Percentiles rank a stretch among this genome's conserved stretches.
Evolutionary conservation across 1,140 invertebrate species (phyloP).

Genomic region (Cataglyphis hispanica): DNA sequence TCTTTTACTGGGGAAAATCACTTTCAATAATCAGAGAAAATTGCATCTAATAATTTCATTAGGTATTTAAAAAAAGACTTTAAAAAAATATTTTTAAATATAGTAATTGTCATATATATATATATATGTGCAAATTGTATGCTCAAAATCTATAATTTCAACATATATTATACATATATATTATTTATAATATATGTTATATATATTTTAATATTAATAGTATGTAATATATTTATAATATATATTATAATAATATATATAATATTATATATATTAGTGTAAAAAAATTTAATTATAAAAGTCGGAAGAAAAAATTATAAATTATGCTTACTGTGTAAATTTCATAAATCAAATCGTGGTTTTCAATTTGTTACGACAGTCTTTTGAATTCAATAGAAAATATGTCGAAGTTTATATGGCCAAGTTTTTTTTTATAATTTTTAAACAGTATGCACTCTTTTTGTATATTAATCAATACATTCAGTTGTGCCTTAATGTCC

Average conservation of each 20-base stretch:
- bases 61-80: conserved; percentile 10
- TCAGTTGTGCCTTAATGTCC: conserved; percentile 1
- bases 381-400: conserved; percentile 18
- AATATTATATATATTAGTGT: not conserved
- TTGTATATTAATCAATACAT: conserved; percentile 46
- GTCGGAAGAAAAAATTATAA: not conserved
- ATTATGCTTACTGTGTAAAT: not conserved
- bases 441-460: not conserved
- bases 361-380: not conserved
- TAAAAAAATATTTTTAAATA: conserved; percentile 8
- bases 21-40: not conserved
- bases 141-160: not conserved
- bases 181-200: not conserved
- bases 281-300: conserved; percentile 8
- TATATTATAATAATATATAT: too few species aligned
- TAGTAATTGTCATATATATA: not conserved
- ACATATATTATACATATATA: not conserved
- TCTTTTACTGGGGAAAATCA: not conserved
- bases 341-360: not conserved
- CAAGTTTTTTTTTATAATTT: conserved; percentile 18
- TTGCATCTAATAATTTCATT: not conserved
- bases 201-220: too few species aligned
- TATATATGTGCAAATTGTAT: not conserved
- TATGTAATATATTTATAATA: too few species aligned
- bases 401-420: conserved; percentile 1